Conservation (phyloP, 2,888 invertebrate species). For the Macroteleia sp. region DNA sequence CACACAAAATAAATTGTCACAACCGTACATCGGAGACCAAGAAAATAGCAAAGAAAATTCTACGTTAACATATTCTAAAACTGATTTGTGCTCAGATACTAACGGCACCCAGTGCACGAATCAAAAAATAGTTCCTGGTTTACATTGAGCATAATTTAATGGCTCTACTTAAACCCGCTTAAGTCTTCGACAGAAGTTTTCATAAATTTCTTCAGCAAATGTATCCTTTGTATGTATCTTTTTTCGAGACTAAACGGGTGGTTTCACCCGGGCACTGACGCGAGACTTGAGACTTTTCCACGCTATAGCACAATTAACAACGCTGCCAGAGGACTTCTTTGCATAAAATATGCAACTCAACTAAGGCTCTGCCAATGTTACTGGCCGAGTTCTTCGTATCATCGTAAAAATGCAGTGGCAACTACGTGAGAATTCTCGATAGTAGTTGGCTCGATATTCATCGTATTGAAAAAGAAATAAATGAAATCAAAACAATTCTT, state of each 20-base stretch:
- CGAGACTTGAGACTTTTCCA: constrained; percentile 63
- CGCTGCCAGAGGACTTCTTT: constrained; percentile 62
- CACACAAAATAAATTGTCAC: constrained; percentile 34
- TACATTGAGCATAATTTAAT: constrained; percentile 2
- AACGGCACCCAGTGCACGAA: constrained; percentile 13
- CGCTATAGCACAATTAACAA: constrained; percentile 68
- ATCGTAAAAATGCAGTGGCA: constrained; percentile 58
- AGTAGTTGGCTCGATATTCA: constrained; percentile 51
- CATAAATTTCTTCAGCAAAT: background rate
- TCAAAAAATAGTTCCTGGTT: constrained; percentile 29
- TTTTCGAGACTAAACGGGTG: constrained; percentile 8
- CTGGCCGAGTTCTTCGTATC: constrained; percentile 55
- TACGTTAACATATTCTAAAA: constrained; percentile 13
- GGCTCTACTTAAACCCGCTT: background rate
- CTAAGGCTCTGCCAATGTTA: constrained; percentile 60
- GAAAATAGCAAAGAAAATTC: constrained; percentile 17
- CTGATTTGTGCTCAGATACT: constrained; percentile 20
- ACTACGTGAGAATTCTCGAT: constrained; percentile 61
- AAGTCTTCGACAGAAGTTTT: background rate
- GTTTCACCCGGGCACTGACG: constrained; percentile 22
- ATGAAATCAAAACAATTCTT: constrained; percentile 41
- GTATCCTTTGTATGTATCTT: constrained; percentile 18
- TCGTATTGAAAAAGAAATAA: constrained; percentile 68
- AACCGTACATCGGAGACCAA: constrained; percentile 1
- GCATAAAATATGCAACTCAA: constrained; percentile 70